Percentiles rank a stretch among this genome's conserved stretches.
phyloP scores from a whole-genome alignment of 2,113 vertebrate genomes.

The Tragelaphus strepsiceros region DNA sequence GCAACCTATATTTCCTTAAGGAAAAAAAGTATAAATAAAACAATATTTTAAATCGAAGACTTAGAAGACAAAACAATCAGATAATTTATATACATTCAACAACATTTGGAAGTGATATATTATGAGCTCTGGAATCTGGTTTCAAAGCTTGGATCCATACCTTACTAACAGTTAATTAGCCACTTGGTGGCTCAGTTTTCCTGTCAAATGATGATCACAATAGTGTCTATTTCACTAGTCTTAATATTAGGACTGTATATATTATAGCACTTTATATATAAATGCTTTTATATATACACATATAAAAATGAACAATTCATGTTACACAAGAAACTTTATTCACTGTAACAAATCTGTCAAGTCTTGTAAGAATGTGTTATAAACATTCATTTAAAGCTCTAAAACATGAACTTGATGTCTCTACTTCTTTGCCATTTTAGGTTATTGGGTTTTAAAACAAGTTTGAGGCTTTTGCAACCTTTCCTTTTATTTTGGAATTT shows the following conservation, averaged over 20 bases:
- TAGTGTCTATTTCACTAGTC: not conserved
- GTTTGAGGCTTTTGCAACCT: not conserved
- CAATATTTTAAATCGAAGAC: not conserved
- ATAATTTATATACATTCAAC: not conserved
- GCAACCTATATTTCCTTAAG: not conserved
- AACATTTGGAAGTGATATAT: not conserved
- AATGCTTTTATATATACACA: not conserved
- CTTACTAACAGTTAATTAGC: not conserved
- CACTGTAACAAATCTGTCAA: not conserved
- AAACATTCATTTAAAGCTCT: not conserved
- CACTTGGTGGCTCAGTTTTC: not conserved
- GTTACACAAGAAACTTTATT: not conserved
- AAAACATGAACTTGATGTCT: not conserved
- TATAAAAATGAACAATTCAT: not conserved
- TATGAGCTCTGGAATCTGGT: not conserved
- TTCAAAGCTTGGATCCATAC: not conserved
- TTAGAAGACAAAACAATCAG: not conserved
- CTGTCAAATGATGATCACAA: not conserved
- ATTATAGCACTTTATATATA: not conserved
- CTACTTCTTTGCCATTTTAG: slow-evolving; percentile 5
- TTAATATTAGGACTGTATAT: not conserved
- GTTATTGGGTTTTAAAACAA: not conserved
- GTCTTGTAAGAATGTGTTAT: not conserved
- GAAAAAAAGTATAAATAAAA: not conserved
- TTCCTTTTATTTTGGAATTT: not conserved